Evolutionary conservation across 2,797 vertebrate species (phyloP), one percentile per base, ranked within the genome.

Genomic region (Phylloscopus collybita): DNA sequence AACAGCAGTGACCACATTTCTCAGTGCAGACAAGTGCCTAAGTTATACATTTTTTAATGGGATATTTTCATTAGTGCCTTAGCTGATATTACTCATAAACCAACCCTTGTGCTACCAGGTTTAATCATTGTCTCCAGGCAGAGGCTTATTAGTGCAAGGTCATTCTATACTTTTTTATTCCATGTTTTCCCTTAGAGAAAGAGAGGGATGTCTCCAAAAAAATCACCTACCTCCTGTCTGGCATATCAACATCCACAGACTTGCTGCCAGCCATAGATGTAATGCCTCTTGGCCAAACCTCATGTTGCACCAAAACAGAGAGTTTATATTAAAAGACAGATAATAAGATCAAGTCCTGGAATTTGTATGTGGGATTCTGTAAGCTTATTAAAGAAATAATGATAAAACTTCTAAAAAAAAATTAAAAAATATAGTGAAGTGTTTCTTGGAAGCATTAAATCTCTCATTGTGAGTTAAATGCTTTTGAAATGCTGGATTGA

Each of bases 61-160:
- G 90, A 94, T 94, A 50, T 83, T 95, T 97, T 95, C 96, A 95
- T 97, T 97, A 96, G 74, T 86, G 85, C 83, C 44, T 90, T 40
- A 82, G 92, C 86, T 92, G 95, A 85, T 94, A 97, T 96, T 96
- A 92, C 88, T 96, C 92, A 96, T 89, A 96, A 96, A 95, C 91
- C 93, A 96, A 82, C 86, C 96, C 92, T 93, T 62, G 83, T 1
- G 2, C 91, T 91, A 92, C 88, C 86, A 74, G 66, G 74, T 92
- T 97, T 97, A 97, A 97, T 97, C 95, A 95, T 22, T 95, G 93
- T 97, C 95, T 97, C 3, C 60, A 95, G 96, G 96, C 96, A 96
- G 80, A 96, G 75, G 96, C 80, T 97, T 97, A 96, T 96, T 97
- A 96, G 93, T 93, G 86, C 95, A 92, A 96, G 94, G 96, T 96